Conservation (phyloP, 2,888 invertebrate species). For the Sisyra nigra region DNA sequence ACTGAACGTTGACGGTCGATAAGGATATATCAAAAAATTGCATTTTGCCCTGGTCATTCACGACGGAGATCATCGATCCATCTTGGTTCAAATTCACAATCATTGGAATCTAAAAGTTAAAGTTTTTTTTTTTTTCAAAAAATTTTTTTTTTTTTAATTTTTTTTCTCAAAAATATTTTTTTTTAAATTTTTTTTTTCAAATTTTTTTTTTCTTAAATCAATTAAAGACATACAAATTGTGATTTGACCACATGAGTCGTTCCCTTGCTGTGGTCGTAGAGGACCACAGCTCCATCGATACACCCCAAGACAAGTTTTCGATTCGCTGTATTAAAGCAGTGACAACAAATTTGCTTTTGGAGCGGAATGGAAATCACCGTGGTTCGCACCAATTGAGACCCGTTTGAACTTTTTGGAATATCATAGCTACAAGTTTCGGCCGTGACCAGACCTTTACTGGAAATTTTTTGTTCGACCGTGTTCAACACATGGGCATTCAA, state of each 20-base stretch:
- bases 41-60: constrained; percentile 54
- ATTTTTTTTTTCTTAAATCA: no score
- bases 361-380: constrained; percentile 50
- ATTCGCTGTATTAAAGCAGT: constrained; percentile 52
- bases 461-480: constrained; percentile 69
- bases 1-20: constrained; percentile 45
- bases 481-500: constrained; percentile 52
- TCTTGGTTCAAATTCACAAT: constrained; percentile 55
- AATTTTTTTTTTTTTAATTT: no score
- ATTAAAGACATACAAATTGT: constrained; percentile 64
- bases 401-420: constrained; percentile 31
- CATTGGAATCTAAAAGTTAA: constrained; percentile 37
- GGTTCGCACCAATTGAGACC: constrained; percentile 37
- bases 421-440: constrained; percentile 52
- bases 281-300: constrained; percentile 67
- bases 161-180: no score
- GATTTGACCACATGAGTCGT: constrained; percentile 60
- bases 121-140: not conserved
- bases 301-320: constrained; percentile 65
- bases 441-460: constrained; percentile 49
- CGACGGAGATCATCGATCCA: constrained; percentile 48
- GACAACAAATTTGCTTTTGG: constrained; percentile 51
- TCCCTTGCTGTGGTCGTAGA: constrained; percentile 60
- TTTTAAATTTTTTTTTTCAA: no score
- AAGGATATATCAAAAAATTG: constrained; percentile 62